These are phyloP conservation scores for Pituophis catenifer DNA, from an alignment of 2,113 vertebrate species.

Conservation along the genomic window DNA sequence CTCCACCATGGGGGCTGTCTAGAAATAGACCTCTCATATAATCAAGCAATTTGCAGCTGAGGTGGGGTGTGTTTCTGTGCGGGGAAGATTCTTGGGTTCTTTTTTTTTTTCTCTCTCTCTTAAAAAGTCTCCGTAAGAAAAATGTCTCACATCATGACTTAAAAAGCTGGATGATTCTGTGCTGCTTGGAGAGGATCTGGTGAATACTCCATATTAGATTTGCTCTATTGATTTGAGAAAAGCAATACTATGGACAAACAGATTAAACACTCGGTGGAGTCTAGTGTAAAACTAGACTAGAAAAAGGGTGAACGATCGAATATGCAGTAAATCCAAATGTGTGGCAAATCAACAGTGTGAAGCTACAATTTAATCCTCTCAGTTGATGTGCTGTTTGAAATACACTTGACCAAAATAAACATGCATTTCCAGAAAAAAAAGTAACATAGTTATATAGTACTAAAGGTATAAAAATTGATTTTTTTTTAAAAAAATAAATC, in stretches of 20 bases:
- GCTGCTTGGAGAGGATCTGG: slow-evolving; percentile 32
- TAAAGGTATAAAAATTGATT: not conserved
- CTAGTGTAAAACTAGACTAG: slow-evolving; percentile 17
- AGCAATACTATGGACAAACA: slow-evolving; percentile 35
- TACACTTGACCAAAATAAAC: not conserved
- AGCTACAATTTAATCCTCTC: not conserved
- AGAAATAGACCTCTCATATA: not conserved
- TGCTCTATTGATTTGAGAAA: slow-evolving; percentile 37
- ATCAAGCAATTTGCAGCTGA: not conserved
- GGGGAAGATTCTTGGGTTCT: not conserved
- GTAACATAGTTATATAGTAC: not conserved
- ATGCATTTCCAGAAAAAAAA: not conserved
- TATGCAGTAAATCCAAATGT: slow-evolving; percentile 32
- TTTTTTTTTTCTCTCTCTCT: not conserved
- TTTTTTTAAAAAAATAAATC: not conserved
- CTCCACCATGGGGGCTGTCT: not conserved
- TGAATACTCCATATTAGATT: slow-evolving; percentile 34
- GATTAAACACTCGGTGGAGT: slow-evolving; percentile 34
- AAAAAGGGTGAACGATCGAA: slow-evolving; percentile 16
- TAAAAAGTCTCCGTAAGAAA: slow-evolving; percentile 25
- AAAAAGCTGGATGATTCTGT: slow-evolving; percentile 17
- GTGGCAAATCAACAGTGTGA: slow-evolving; percentile 15
- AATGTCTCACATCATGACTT: slow-evolving; percentile 23
- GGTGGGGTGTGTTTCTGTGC: too few relatives aligned
- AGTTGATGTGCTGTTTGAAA: not conserved